A percentile compares a stretch with the other conserved stretches of the same genome.
phyloP scores from a whole-genome alignment of 2,797 vertebrate species.

The Scolopax bukidnonensis region DNA sequence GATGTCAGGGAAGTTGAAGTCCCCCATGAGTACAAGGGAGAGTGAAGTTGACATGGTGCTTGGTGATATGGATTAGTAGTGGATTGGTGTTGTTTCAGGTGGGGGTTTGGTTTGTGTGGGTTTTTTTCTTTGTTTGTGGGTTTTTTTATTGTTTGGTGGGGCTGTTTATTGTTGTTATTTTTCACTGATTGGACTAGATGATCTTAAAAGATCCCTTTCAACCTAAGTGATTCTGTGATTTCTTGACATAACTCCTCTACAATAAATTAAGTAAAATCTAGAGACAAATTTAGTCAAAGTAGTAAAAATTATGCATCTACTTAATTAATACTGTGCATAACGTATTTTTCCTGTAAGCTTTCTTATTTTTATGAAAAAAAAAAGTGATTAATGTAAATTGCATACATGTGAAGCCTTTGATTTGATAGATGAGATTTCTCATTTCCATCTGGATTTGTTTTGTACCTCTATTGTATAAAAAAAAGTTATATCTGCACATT shows the following conservation, averaged over 20 bases:
- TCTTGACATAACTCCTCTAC: not conserved
- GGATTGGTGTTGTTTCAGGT: no score
- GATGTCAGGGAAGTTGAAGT: no score
- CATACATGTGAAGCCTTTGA: not conserved
- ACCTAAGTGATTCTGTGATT: not conserved
- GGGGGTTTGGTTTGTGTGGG: no score
- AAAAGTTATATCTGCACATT: not conserved
- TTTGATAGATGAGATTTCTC: not conserved
- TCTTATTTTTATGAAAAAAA: not conserved
- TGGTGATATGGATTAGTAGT: no score
- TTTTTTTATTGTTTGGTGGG: no score
- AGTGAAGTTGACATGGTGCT: no score
- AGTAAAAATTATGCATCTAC: not conserved
- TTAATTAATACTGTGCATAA: not conserved
- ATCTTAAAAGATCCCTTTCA: no score
- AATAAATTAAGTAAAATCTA: not conserved
- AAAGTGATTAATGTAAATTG: not conserved
- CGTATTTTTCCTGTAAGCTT: not conserved
- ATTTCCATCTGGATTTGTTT: constrained; percentile 12
- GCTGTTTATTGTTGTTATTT: no score
- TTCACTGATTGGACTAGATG: no score
- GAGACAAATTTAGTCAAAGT: not conserved
- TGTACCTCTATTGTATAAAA: not conserved
- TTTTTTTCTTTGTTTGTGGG: no score
- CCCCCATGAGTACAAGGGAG: no score